Conservation (phyloP, 1,140 invertebrate species). For the Diabrotica undecimpunctata region DNA sequence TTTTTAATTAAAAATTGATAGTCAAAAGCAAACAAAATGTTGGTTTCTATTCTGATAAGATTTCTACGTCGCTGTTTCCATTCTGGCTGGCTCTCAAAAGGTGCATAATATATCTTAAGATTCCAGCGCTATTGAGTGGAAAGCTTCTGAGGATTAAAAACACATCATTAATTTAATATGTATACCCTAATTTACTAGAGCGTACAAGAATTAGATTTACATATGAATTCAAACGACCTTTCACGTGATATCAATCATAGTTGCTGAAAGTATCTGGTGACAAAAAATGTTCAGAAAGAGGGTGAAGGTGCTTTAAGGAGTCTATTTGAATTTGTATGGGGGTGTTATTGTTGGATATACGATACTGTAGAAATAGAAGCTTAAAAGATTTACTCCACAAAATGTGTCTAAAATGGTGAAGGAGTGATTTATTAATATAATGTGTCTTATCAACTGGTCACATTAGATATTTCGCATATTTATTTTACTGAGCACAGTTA, state of each 20-base stretch:
- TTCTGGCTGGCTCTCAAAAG: conserved; percentile 15
- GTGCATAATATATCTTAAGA: conserved; percentile 11
- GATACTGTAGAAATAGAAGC: no score
- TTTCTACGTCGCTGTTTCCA: not conserved
- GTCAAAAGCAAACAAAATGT: not conserved
- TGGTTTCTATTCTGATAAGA: no score
- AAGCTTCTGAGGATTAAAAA: conserved; percentile 25
- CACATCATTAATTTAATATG: conserved; percentile 34
- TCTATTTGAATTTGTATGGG: not conserved
- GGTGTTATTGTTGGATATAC: not conserved
- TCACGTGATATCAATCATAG: conserved; percentile 8
- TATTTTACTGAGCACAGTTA: no score
- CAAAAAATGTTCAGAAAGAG: not conserved
- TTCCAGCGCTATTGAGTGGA: conserved; percentile 18
- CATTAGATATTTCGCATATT: no score
- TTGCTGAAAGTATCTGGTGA: not conserved
- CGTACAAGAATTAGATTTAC: conserved; percentile 26
- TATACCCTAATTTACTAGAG: conserved; percentile 23
- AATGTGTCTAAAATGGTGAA: no score
- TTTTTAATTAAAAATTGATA: not conserved
- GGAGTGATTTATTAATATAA: no score
- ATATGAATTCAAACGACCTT: conserved; percentile 27
- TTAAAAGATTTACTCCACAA: no score
- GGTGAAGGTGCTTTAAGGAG: not conserved
- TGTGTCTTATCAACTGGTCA: no score